phyloP scores from a whole-genome alignment of 2,888 invertebrate genomes.

The Eudemis profundana region DNA sequence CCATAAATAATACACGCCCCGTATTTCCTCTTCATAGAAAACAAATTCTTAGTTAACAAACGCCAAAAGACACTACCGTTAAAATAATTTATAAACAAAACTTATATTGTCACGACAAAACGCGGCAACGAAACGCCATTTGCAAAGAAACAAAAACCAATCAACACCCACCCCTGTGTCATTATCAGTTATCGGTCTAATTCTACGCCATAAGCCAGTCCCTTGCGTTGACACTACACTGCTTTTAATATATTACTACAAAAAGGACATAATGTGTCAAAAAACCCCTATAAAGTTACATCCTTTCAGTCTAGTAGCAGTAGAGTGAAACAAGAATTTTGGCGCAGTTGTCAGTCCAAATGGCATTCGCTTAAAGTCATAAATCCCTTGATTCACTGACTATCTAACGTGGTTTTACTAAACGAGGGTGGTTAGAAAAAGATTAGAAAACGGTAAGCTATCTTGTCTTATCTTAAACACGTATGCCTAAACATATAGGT shows the following conservation, averaged over 20 bases:
- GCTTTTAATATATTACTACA: neutral
- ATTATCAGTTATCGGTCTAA: constrained; percentile 32
- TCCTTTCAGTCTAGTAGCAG: neutral
- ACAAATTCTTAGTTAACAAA: neutral
- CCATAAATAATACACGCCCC: neutral
- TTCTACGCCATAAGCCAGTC: constrained; percentile 29
- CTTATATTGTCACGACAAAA: constrained; percentile 23
- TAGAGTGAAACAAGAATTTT: neutral
- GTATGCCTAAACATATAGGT: neutral
- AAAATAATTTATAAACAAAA: constrained; percentile 21
- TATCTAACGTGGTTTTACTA: neutral
- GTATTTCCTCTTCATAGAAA: neutral
- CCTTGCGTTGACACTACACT: constrained; percentile 10
- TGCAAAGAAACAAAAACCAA: constrained; percentile 34
- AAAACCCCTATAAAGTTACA: neutral
- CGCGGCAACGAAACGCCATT: constrained; percentile 23
- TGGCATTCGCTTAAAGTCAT: constrained; percentile 13
- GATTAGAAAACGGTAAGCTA: neutral
- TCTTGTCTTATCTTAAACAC: neutral
- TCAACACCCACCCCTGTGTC: constrained; percentile 31
- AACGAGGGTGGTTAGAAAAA: constrained; percentile 19
- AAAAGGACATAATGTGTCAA: neutral
- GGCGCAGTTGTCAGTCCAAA: constrained; percentile 16
- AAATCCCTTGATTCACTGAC: constrained; percentile 1
- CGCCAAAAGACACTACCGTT: neutral